phyloP scores from a whole-genome alignment of 2,888 invertebrate genomes.

The Xanthorhoe designata region DNA sequence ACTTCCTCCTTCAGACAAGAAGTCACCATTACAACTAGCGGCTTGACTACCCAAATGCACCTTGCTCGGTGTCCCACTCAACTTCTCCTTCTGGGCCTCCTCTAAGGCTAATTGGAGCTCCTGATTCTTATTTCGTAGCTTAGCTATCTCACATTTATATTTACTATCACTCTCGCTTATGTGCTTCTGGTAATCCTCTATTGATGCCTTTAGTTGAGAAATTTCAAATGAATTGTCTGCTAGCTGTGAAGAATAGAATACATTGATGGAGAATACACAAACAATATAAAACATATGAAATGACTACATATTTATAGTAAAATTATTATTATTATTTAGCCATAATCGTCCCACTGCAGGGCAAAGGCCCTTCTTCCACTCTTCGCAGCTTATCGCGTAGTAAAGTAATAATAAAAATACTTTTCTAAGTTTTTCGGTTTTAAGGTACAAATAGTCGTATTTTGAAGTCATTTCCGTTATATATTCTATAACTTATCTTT shows the following conservation, averaged over 20 bases:
- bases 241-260: conserved; percentile 79
- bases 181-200: conserved; percentile 89
- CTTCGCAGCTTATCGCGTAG: too few species aligned
- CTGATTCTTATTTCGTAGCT: conserved; percentile 84
- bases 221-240: conserved; percentile 92
- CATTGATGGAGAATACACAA: neutral
- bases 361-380: too few species aligned
- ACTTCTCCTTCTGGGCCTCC: conserved; percentile 75
- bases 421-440: too few species aligned
- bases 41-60: conserved; percentile 74
- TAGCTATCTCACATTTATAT: conserved; percentile 85
- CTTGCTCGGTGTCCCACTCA: conserved; percentile 67
- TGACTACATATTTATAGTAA: too few species aligned
- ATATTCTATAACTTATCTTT: too few species aligned
- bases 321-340: too few species aligned
- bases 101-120: conserved; percentile 77
- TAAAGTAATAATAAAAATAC: too few species aligned
- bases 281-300: too few species aligned
- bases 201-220: conserved; percentile 87
- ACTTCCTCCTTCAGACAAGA: conserved; percentile 85
- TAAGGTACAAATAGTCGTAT: too few species aligned
- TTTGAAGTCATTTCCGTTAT: too few species aligned
- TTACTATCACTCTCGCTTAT: conserved; percentile 87
- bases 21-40: conserved; percentile 81
- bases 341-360: too few species aligned